Conservation (phyloP, 2,113 vertebrate species). For the Microtus pennsylvanicus region DNA sequence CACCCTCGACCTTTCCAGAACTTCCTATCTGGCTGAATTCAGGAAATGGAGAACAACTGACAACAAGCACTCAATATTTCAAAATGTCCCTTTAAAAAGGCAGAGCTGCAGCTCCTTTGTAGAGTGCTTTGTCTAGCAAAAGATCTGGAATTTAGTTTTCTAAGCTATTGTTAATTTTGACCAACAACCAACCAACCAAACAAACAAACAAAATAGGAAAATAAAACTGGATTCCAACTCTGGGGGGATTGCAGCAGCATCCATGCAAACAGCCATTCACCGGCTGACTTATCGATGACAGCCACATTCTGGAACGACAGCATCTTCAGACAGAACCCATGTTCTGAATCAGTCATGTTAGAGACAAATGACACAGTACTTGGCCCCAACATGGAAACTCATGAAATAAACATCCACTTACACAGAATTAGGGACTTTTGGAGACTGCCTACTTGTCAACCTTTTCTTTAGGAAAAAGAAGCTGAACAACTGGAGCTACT, state of each 20-base stretch:
- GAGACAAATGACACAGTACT: not conserved
- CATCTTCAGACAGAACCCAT: not conserved
- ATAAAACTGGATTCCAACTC: not conserved
- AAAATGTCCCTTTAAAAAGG: not conserved
- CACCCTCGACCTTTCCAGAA: not conserved
- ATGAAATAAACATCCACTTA: not conserved
- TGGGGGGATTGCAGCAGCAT: not conserved
- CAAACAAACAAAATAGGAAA: not conserved
- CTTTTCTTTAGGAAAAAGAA: not conserved
- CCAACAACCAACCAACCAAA: not conserved
- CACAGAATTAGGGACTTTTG: not conserved
- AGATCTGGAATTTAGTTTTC: not conserved
- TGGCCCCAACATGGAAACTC: not conserved
- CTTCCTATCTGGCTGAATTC: not conserved
- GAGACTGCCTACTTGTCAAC: not conserved
- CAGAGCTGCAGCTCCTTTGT: not conserved
- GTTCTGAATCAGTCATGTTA: not conserved
- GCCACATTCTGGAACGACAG: not conserved
- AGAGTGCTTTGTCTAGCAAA: not conserved
- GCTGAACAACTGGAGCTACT: not conserved
- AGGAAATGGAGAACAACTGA: not conserved
- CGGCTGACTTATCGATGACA: not conserved
- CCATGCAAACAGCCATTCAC: not conserved
- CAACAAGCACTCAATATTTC: not conserved
- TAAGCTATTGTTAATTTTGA: not conserved